Evolutionary conservation across 64 coral and sea anemone genomes (phyloP), one percentile per base, ranked within the genome.

Genomic region (Montipora sp.): DNA sequence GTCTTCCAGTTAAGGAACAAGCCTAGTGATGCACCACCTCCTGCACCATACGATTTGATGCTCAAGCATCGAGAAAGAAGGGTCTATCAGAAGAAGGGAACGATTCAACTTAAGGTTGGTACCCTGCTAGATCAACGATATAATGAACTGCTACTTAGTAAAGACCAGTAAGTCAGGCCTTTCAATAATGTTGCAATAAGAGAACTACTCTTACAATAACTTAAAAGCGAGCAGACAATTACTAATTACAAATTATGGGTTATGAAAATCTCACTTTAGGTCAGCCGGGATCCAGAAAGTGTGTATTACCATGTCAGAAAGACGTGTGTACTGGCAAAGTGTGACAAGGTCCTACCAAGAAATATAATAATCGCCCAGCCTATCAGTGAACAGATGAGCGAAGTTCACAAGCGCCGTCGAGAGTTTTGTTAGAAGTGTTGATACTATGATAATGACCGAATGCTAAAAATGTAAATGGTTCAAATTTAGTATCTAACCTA

Each of bases 231-330:
- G 3, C 59, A 9, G 51, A 55, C 51, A 55, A 55, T 55, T 55
- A 55, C 51, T 7, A 24, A 24, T 24, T 10, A 55, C 5, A 10
- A 55, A 7, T 63, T 63, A 63, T 63, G 8, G 59, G 8, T 63
- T 63, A 63, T 63, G 59, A 13, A 10, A 63, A 63, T 63, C 59
- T 63, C 14, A 63, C 59, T 63, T 63, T 6, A 63, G 59, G 59
- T 63, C 59, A 63, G 59, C 59, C 8, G 59, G 59, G 59, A 63
- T 63, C 59, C 59, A 63, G 70, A 73, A 21, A 73, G 70, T 21
- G 70, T 73, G 18, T 73, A 73, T 73, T 73, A 73, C 18, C 70
- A 73, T 73, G 70, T 73, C 70, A 73, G 21, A 73, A 73, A 63
- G 13, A 63, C 8, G 13, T 15, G 59, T 63, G 59, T 63, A 11